phyloP scores from a whole-genome alignment of 2,797 vertebrate genomes.

The Coendou prehensilis region DNA sequence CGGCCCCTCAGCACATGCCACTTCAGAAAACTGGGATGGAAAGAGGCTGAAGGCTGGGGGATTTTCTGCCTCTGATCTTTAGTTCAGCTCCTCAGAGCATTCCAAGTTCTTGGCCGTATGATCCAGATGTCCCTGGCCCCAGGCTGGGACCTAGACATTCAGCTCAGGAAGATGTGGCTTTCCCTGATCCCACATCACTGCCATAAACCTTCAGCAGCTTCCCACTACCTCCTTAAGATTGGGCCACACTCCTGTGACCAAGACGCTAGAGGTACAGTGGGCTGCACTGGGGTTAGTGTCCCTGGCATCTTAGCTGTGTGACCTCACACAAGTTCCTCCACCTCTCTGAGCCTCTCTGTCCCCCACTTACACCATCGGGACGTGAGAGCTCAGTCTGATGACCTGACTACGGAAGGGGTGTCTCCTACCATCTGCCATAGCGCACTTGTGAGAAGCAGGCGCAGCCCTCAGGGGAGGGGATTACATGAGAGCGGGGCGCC shows the following conservation, averaged over 20 bases:
- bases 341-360: neutral
- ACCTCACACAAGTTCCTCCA: neutral
- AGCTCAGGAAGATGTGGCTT: neutral
- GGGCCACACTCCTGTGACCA: neutral
- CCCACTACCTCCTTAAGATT: neutral
- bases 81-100: neutral
- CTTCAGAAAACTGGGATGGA: constrained; percentile 30
- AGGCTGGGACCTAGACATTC: neutral
- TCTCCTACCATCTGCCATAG: neutral
- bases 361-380: neutral
- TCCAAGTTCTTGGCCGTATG: neutral
- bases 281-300: fast-evolving
- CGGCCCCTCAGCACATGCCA: constrained; percentile 57
- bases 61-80: neutral
- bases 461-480: neutral
- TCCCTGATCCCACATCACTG: neutral
- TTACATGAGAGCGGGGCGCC: neutral
- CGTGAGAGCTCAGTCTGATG: neutral
- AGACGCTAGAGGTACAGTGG: neutral
- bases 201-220: neutral
- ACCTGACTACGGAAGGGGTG: neutral
- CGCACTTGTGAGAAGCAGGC: neutral
- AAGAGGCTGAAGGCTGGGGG: neutral
- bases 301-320: neutral
- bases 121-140: neutral